Evolutionary conservation across 2,113 vertebrate genomes (phyloP), one percentile per base, ranked within the genome.

Genomic region (Mesoclemmys tuberculata): DNA sequence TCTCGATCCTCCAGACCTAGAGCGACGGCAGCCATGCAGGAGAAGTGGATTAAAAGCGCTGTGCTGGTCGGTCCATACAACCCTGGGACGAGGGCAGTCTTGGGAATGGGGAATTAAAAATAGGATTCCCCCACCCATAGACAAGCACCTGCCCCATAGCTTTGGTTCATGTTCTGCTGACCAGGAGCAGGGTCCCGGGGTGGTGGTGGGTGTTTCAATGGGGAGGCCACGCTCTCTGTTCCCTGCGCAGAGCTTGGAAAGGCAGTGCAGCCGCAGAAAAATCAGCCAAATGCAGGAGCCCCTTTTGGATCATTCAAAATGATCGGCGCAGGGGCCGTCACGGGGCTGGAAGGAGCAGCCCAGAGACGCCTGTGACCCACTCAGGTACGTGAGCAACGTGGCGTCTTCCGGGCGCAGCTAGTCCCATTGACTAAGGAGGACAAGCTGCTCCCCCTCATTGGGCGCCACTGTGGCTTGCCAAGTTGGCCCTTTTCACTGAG

Each of bases 1-100:
- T 97, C 93, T 99, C 99, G 78, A 99, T 98, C 84, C 99, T 98
- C 99, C 99, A 99, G 64, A 99, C 97, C 99, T 99, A 89, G 80
- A 87, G 14, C 49, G 1, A 74, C 48, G 80, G 84, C 58, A 31
- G 5, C 27, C 29, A 5, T 6, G 58, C 54, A 8, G n/a, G n/a
- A 52, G 51, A 10, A 22, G 64, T 0, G 64, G 64, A 35, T 8
- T 21, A 1, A 4, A 4, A 10, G n/a, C n/a, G 19, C 64, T 71
- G 64, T 18, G 64, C 35, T 9, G 19, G n/a, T 38, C 18, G 8
- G 64, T 7, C 29, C 29, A 16, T 31, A 13, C 18, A 8, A 71
- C 8, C 64, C 64, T 18, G 9, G 19, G 64, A 21, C 9, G 16
- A 71, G 64, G n/a, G 9, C 1, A 5, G 64, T 21, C 64, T n/a